Percentiles rank a stretch among this genome's conserved stretches.
phyloP scores from a whole-genome alignment of 2,888 invertebrate species.

The Dynastes tityus region DNA sequence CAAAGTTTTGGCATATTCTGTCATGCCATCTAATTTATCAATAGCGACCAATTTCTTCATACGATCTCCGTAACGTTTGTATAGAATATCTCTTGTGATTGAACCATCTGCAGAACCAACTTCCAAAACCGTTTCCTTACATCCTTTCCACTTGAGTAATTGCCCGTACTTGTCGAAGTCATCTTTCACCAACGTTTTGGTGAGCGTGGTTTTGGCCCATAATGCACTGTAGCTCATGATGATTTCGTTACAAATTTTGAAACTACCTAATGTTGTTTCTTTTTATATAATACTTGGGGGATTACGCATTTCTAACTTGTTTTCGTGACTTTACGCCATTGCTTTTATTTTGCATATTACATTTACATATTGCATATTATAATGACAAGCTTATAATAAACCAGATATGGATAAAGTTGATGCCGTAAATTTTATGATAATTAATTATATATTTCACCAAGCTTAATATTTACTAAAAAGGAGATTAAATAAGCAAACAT shows the following conservation, averaged over 20 bases:
- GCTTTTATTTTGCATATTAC: too few species aligned
- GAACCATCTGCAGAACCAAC: slow-evolving; percentile 22
- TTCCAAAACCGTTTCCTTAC: slow-evolving; percentile 8
- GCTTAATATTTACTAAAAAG: too few species aligned
- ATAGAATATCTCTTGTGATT: slow-evolving; percentile 11
- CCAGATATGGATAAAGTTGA: too few species aligned
- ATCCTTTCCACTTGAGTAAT: neutral
- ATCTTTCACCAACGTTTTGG: neutral
- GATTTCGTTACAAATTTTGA: neutral
- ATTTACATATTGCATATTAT: too few species aligned
- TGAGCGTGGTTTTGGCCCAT: neutral
- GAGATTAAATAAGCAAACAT: too few species aligned
- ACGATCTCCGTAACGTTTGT: neutral
- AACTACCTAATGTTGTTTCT: neutral
- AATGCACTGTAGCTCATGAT: neutral
- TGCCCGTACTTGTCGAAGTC: neutral
- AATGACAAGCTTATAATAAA: too few species aligned
- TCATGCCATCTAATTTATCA: slow-evolving; percentile 9
- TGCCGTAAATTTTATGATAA: too few species aligned
- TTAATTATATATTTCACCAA: too few species aligned
- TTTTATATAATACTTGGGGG: too few species aligned
- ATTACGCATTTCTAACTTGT: too few species aligned
- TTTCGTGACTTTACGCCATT: too few species aligned
- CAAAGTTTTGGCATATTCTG: neutral
- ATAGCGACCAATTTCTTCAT: neutral